phyloP scores from a whole-genome alignment of 2,113 vertebrate species.

The Rhea americana region DNA sequence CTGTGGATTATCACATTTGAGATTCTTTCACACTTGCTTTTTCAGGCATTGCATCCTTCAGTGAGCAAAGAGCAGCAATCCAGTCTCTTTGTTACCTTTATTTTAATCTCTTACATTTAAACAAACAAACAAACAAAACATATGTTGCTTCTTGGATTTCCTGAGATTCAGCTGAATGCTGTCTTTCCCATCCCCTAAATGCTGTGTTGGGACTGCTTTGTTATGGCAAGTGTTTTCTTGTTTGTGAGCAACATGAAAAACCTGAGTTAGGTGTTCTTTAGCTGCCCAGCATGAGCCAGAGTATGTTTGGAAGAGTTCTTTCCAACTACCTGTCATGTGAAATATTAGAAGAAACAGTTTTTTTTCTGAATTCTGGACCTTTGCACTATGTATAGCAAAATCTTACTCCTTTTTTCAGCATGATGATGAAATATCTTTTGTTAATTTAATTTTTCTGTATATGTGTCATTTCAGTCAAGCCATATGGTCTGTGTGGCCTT shows the following conservation, averaged over 20 bases:
- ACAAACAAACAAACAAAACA: not conserved
- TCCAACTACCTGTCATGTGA: not conserved
- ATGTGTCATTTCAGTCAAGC: not conserved
- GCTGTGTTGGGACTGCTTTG: not conserved
- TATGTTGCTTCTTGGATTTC: not conserved
- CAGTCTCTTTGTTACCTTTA: not conserved
- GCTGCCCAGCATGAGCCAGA: not conserved
- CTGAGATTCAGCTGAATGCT: not conserved
- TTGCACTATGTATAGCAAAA: not conserved
- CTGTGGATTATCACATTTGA: not conserved
- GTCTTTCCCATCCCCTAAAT: not conserved
- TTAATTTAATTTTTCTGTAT: not conserved
- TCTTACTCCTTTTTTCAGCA: not conserved
- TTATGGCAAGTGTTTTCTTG: not conserved
- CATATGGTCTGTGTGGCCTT: not conserved
- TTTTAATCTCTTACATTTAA: not conserved
- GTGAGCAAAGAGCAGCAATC: not conserved
- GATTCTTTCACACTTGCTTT: not conserved
- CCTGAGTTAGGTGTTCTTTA: not conserved
- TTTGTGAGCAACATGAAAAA: not conserved
- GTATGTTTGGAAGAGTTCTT: not conserved
- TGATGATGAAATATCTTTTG: not conserved
- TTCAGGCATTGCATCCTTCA: not conserved
- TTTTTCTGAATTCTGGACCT: not conserved
- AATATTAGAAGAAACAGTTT: not conserved